Evolutionary conservation across 2,888 invertebrate genomes (phyloP).

Genomic region (Nephrocerus scutellatus): DNA sequence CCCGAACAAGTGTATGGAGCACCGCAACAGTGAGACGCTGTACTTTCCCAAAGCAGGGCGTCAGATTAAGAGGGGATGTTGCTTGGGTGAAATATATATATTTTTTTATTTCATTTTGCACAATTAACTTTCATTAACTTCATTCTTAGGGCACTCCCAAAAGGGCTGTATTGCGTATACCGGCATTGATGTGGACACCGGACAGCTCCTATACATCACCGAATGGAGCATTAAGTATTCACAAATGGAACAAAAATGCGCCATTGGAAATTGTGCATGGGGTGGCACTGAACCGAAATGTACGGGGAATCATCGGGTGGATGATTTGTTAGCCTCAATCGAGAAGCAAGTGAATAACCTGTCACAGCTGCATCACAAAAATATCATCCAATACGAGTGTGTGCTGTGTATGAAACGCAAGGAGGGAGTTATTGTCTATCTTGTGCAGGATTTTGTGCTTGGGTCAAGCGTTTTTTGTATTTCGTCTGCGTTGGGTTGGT

Average conservation of each 20-base stretch:
- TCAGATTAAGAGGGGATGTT: slow-evolving; percentile 66
- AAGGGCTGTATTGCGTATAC: slow-evolving; percentile 68
- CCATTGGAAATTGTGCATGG: slow-evolving; percentile 40
- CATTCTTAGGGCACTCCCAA: slow-evolving; percentile 57
- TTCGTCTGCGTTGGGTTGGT: slow-evolving; percentile 43
- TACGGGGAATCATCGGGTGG: slow-evolving; percentile 40
- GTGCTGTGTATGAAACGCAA: slow-evolving; percentile 59
- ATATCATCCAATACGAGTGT: slow-evolving; percentile 69
- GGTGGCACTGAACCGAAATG: slow-evolving; percentile 36
- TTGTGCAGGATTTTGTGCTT: slow-evolving; percentile 62
- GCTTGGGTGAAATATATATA: slow-evolving; percentile 50
- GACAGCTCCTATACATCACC: slow-evolving; percentile 63
- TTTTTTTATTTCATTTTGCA: neutral
- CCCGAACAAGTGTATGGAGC: slow-evolving; percentile 48
- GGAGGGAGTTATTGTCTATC: slow-evolving; percentile 58
- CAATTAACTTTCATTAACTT: neutral
- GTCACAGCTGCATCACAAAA: slow-evolving; percentile 61
- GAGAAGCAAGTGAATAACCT: slow-evolving; percentile 74
- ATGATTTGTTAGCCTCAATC: slow-evolving; percentile 48
- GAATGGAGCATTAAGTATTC: slow-evolving; percentile 64
- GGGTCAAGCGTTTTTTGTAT: slow-evolving; percentile 44
- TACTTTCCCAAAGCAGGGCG: slow-evolving; percentile 54
- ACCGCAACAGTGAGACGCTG: slow-evolving; percentile 51
- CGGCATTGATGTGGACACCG: slow-evolving; percentile 67
- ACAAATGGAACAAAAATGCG: slow-evolving; percentile 42